phyloP scores from a whole-genome alignment of 1,140 invertebrate genomes.

The Lanistes nyassanus region DNA sequence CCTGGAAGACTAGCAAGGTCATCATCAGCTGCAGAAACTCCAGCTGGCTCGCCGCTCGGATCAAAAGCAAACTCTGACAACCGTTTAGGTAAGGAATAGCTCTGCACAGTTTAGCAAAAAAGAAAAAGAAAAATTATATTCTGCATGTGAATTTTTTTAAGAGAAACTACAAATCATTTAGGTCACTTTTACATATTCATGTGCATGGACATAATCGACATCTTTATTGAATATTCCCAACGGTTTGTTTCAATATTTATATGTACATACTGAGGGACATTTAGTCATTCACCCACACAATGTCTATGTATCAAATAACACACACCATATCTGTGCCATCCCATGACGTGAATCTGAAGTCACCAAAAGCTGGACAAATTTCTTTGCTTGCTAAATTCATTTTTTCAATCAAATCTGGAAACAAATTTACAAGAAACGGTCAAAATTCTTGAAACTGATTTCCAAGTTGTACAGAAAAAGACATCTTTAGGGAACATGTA shows the following conservation, averaged over 20 bases:
- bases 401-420: constrained; percentile 51
- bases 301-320: constrained; percentile 1
- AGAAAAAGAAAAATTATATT: neutral
- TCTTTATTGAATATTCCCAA: too few relatives aligned
- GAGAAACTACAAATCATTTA: neutral
- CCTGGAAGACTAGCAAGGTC: constrained; percentile 31
- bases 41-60: constrained; percentile 63
- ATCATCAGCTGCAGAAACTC: constrained; percentile 32
- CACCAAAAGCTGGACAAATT: constrained; percentile 61
- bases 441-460: too few relatives aligned
- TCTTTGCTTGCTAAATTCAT: constrained; percentile 43
- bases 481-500: neutral
- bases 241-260: neutral
- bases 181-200: too few relatives aligned
- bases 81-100: constrained; percentile 36
- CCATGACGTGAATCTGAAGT: constrained; percentile 63
- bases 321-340: constrained; percentile 32
- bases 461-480: too few relatives aligned
- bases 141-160: neutral
- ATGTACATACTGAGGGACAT: neutral
- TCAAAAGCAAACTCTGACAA: constrained; percentile 65
- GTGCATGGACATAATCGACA: too few relatives aligned
- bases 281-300: neutral
- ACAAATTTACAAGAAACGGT: too few relatives aligned
- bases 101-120: constrained; percentile 39